phyloP scores from a whole-genome alignment of 2,797 vertebrate species.

The Cheirogaleus major region DNA sequence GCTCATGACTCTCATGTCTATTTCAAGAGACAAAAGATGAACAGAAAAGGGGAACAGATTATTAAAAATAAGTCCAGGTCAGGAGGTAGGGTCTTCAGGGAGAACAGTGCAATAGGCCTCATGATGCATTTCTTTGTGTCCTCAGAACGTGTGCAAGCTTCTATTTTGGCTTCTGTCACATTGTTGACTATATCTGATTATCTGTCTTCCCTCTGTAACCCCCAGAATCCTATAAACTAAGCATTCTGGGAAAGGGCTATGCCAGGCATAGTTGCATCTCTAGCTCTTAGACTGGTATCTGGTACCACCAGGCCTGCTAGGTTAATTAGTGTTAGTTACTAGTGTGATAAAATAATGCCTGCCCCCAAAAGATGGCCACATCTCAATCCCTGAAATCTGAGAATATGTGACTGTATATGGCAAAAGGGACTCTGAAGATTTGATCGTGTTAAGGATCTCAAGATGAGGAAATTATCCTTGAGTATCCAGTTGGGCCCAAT shows the following conservation, averaged over 20 bases:
- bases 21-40: not conserved
- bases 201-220: not conserved
- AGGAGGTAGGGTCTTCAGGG: not conserved
- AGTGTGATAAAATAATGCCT: not conserved
- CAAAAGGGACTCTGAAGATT: not conserved
- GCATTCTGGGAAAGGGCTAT: not conserved
- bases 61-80: not conserved
- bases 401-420: not conserved
- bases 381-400: not conserved
- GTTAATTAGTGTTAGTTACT: not conserved
- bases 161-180: not conserved
- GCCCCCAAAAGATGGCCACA: not conserved
- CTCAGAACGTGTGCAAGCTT: not conserved
- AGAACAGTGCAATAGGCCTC: not conserved
- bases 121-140: not conserved
- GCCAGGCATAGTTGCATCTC: not conserved
- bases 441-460: not conserved
- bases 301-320: not conserved
- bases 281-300: not conserved
- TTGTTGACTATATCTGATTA: not conserved
- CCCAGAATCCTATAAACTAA: not conserved
- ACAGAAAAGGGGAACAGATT: not conserved
- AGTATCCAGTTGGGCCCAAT: not conserved
- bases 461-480: not conserved
- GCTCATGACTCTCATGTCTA: not conserved